Evolutionary conservation across 2,888 invertebrate genomes (phyloP).

Genomic region (Machimus atricapillus): DNA sequence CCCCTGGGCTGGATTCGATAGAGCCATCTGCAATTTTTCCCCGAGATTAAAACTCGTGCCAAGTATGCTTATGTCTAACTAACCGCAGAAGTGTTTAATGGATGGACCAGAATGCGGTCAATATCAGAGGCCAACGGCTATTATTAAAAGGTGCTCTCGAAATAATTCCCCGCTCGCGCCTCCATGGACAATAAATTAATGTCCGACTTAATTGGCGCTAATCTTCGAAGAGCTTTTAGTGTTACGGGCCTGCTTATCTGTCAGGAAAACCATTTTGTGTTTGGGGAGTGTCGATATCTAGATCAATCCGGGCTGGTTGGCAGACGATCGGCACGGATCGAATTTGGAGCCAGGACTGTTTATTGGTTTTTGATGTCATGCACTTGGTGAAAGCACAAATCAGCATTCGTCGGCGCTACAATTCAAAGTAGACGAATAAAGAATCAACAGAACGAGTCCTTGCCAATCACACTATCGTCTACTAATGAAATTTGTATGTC

Average conservation of each 20-base stretch:
- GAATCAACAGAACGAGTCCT: background rate
- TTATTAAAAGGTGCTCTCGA: constrained; percentile 21
- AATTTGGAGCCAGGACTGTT: background rate
- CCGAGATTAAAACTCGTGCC: constrained; percentile 11
- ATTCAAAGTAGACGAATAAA: background rate
- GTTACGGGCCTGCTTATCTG: background rate
- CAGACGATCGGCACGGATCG: background rate
- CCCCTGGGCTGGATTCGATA: background rate
- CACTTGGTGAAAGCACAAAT: background rate
- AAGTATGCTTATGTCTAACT: constrained; percentile 16
- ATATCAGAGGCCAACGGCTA: constrained; percentile 11
- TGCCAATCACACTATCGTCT: background rate
- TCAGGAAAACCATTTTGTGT: background rate
- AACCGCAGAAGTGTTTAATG: constrained; percentile 22
- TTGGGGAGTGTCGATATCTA: background rate
- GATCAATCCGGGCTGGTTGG: background rate
- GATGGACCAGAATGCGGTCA: constrained; percentile 21
- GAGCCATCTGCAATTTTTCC: constrained; percentile 29
- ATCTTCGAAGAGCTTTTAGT: constrained; percentile 10
- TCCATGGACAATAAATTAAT: constrained; percentile 15
- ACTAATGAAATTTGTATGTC: background rate
- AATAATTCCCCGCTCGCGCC: background rate
- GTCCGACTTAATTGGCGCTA: constrained; percentile 11
- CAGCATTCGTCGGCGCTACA: background rate
- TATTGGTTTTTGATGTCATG: background rate